Evolutionary conservation across 2,113 vertebrate species (phyloP).

Genomic region (Eptesicus fuscus): DNA sequence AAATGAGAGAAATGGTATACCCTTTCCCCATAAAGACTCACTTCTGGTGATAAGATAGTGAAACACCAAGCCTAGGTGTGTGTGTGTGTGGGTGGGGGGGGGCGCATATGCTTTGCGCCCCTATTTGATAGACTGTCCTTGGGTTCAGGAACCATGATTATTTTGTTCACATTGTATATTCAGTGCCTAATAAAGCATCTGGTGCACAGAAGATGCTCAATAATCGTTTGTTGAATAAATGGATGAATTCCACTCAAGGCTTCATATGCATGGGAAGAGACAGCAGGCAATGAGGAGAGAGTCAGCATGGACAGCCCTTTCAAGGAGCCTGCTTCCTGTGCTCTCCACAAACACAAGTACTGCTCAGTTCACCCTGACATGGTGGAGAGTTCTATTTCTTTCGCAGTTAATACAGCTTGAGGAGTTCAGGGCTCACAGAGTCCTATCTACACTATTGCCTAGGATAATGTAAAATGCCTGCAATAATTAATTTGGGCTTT

Average conservation of each 20-base stretch:
- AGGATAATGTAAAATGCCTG: not conserved
- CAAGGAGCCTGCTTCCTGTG: not conserved
- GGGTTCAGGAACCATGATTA: not conserved
- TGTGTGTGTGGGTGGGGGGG: accelerated
- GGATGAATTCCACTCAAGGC: not conserved
- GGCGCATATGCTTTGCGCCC: too few relatives aligned
- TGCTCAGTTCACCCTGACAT: not conserved
- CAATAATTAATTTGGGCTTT: not conserved
- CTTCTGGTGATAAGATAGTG: not conserved
- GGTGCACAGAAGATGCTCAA: not conserved
- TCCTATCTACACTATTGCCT: not conserved
- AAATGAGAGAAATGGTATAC: not conserved
- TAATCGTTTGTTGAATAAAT: not conserved
- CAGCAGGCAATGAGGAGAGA: not conserved
- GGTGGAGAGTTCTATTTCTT: not conserved
- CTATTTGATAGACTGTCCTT: not conserved
- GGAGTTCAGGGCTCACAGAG: not conserved
- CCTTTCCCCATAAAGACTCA: not conserved
- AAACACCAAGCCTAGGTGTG: not conserved
- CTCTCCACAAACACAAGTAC: not conserved
- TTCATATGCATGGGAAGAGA: not conserved
- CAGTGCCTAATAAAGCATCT: too few relatives aligned
- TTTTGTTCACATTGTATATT: not conserved
- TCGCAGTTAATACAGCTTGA: not conserved
- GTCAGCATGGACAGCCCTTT: not conserved